Base-by-base conservation (phyloP, 2,113 vertebrate genomes). In the Fregetta grallaria region DNA sequence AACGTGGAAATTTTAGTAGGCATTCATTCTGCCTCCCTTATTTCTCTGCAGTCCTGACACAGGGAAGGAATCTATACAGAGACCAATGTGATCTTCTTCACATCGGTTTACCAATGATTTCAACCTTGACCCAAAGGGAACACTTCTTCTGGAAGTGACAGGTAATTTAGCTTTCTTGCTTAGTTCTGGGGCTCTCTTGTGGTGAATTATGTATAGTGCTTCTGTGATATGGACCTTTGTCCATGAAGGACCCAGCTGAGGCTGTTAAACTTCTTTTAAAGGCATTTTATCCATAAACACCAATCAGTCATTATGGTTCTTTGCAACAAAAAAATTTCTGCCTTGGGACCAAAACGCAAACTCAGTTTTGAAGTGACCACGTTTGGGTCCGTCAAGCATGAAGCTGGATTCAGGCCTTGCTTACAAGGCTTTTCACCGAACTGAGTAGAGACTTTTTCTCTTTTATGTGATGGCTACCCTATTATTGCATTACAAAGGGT, bases 171-270 rank as follows among this genome's bases (percentile, higher is more conserved):
- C 96, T 97, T 97, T 97, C 97, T 96, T 75, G 92, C 97, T 97
- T 97, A 98, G 97, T 97, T 97, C 97, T 97, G 97, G 97, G 97
- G 97, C 97, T 98, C 98, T 97, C 97, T 94, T 97, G 96, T 97
- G 97, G 98, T 98, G 98, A 98, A 98, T 98, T 98, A 98, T 98
- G 98, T 97, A 98, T 98, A 97, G 95, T 96, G 96, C 97, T 97
- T 95, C 96, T 93, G 59, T 96, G 96, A 96, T 96, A 88, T 50
- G 82, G 97, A 97, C 95, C 96, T 97, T 96, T 97, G 97, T 92
- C 97, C 96, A 62, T 92, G 56, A 97, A 98, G 93, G 82, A 96
- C 72, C 50, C 70, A 97, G 94, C 86, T 13, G 45, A 96, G 96
- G 92, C 96, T 95, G 77, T 97, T 96, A 92, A 98, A 96, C 82